Evolutionary conservation across 2,797 vertebrate species (phyloP).

Genomic region (Mormyrops attenuatus): DNA sequence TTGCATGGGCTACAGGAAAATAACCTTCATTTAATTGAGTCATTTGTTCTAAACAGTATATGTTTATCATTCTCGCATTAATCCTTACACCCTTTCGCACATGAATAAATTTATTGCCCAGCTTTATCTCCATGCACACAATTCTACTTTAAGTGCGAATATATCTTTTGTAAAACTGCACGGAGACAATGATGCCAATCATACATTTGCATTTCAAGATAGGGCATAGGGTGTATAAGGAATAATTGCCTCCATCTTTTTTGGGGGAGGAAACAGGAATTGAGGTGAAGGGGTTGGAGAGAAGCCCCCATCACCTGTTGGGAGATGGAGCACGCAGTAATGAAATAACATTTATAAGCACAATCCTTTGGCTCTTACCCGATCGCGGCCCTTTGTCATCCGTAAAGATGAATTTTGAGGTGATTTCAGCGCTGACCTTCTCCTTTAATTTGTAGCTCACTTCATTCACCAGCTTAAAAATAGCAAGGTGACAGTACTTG

Average conservation of each 20-base stretch:
- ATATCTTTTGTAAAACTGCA: constrained; percentile 65
- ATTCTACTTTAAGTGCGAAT: constrained; percentile 56
- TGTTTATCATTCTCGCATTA: constrained; percentile 70
- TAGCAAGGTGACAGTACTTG: constrained; percentile 54
- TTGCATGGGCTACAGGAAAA: constrained; percentile 27
- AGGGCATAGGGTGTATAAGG: constrained; percentile 29
- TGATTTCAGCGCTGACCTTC: constrained; percentile 30
- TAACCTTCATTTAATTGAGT: constrained; percentile 32
- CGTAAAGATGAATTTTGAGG: constrained; percentile 21
- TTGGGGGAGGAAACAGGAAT: background rate
- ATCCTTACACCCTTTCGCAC: constrained; percentile 46
- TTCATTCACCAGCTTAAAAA: constrained; percentile 23
- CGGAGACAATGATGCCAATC: constrained; percentile 62
- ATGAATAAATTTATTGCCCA: constrained; percentile 58
- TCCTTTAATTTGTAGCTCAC: constrained; percentile 25
- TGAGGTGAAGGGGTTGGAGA: background rate
- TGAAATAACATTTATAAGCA: constrained; percentile 15
- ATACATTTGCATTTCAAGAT: constrained; percentile 68
- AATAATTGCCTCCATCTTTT: constrained; percentile 16
- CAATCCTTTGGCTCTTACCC: background rate
- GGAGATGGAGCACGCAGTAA: constrained; percentile 15
- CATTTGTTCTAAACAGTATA: constrained; percentile 49
- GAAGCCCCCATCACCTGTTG: constrained; percentile 16
- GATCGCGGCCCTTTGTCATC: constrained; percentile 19
- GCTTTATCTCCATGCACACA: constrained; percentile 56